Evolutionary conservation across 2,888 invertebrate species (phyloP), one percentile per base, ranked within the genome.

Genomic region (Cataglyphis rosenhaueri): DNA sequence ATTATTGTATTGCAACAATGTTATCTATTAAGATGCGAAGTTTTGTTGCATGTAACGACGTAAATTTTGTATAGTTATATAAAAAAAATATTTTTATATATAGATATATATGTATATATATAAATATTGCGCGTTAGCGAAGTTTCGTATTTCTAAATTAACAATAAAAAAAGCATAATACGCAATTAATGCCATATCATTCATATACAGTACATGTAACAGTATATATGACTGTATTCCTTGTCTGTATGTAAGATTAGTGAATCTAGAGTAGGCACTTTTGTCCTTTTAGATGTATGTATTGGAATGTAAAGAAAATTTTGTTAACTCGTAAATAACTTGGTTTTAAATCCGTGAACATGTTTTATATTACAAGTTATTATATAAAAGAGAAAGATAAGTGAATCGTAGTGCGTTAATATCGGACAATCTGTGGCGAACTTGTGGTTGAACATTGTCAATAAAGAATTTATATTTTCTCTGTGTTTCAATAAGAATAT

Each of bases 261-360:
- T 87, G 83, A 87, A 66, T 88, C 74, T 87, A 84, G 66, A 66
- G 70, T 81, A 88, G 88, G 88, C 88, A 88, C 87, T 88, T 88
- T 71, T 76, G 87, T 89, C 85, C 84, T 85, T 85, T 78, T 48
- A 79, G 59, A 44, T 86, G 73, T n/a, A 48, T 48, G 76, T 12
- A 83, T 61, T 81, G 82, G 76, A 88, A 88, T 87, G 81, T 55
- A 73, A 88, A 82, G 74, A 78, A 21, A 73, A 41, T 52, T 35
- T 12, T 71, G n/a, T 18, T 21, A 35, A 10, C 3, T 71, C 52
- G 9, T 25, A 73, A 57, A 48, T 29, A 21, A 74, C n/a, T n/a
- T 25, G 48, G 5, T 52, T 52, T 74, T 29, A 25, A 12, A 15
- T 29, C 48, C 10, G 44, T 68, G 48, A 48, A n/a, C n/a, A 52